Evolutionary conservation across 2,888 invertebrate species (phyloP), one percentile per base, ranked within the genome.

Genomic region (Agrotis segetum): DNA sequence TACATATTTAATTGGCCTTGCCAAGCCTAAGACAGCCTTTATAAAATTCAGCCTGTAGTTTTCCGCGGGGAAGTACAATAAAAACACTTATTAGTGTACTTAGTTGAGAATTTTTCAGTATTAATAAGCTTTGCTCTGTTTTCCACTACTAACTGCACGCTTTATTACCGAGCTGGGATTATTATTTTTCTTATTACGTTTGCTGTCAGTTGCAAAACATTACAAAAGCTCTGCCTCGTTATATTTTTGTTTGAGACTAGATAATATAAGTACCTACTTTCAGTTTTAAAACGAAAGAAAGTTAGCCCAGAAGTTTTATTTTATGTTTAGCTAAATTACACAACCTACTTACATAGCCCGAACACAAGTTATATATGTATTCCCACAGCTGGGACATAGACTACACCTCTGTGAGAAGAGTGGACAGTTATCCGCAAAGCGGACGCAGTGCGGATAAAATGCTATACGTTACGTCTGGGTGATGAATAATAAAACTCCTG

Each of bases 131-230:
- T 60, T 47, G 34, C 79, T 53, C 44, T 16, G 62, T 63, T 59
- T 78, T 63, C 34, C 59, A 59, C 29, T 49, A 49, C 62, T 49
- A 71, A 72, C 53, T 63, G 50, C 53, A 34, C 11, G 24, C 24
- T 75, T 72, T 72, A 50, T 79, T 75, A 60, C 40, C 55, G 40
- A 79, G 55, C 24, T 24, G 46, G 24, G 50, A 64, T 55, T 61
- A 64, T 65, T 71, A 71, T 56, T 64, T 78, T 75, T 61, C 60
- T 72, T 59, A 64, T 77, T 75, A 75, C 53, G 49, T 70, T 64
- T 44, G 55, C 40, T 60, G 55, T 60, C 17, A 21, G 34, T 79
- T 56, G 24, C 40, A 61, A 71, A 40, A 19, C 29, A 69, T 50
- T 69, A 69, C 40, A 46, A 46, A 60, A 61, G 34, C 40, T 61